Percentiles rank a stretch among this genome's conserved stretches.
Evolutionary conservation across 2,113 vertebrate genomes (phyloP).

Genomic region (Hepsetus odoe): DNA sequence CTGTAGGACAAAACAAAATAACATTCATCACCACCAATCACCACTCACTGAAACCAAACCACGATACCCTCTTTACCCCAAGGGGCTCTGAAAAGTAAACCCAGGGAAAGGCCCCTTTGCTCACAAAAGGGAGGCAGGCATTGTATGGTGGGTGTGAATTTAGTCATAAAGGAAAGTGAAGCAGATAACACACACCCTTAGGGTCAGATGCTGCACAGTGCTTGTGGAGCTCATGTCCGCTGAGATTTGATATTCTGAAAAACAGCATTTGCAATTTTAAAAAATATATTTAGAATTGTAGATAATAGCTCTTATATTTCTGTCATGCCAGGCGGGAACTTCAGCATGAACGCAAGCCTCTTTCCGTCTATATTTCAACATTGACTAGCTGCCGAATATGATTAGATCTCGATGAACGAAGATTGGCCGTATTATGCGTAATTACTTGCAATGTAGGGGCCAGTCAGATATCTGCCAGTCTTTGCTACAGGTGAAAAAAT

Average conservation of each 20-base stretch:
- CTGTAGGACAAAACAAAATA: not conserved
- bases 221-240: not conserved
- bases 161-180: not conserved
- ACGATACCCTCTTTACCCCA: conserved; percentile 4
- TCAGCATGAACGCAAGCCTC: not conserved
- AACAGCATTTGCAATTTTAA: not conserved
- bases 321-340: not conserved
- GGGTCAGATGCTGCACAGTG: not conserved
- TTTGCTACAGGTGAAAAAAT: too few relatives aligned
- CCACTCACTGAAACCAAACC: conserved; percentile 20
- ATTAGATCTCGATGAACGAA: too few relatives aligned
- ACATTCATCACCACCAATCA: conserved; percentile 5
- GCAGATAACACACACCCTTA: conserved; percentile 1
- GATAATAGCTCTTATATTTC: not conserved
- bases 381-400: too few relatives aligned
- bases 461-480: too few relatives aligned
- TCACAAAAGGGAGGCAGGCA: conserved; percentile 37
- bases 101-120: conserved; percentile 16
- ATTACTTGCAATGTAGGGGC: too few relatives aligned
- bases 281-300: not conserved
- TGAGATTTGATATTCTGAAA: not conserved
- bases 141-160: conserved; percentile 29
- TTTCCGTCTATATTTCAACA: too few relatives aligned
- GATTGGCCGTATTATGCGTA: too few relatives aligned
- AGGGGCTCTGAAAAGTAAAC: conserved; percentile 19